Base-by-base conservation (phyloP, 1,140 invertebrate genomes). In the Diachasma alloeum region DNA sequence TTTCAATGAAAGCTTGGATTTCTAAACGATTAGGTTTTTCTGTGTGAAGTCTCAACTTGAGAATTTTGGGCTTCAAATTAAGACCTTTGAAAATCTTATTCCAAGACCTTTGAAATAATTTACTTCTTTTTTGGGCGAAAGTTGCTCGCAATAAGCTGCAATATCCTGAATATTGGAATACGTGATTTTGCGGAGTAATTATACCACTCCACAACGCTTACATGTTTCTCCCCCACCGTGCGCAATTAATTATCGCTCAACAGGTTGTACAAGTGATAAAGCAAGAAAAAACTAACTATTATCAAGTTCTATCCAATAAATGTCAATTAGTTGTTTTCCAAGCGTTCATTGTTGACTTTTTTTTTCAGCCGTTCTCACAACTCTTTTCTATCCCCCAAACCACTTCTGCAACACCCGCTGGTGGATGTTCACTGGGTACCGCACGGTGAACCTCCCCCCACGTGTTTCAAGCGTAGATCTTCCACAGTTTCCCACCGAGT, bases 401-500 rank as follows among this genome's bases (percentile, higher is more conserved):
- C 15, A n/a, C 48, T 19, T 8, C 48, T 53, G 17, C 48, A 53
- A 46, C 44, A 46, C n/a, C 11, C 44, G 44, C 10, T 31, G 31
- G 31, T 31, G 44, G 44, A 46, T 46, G 44, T 46, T 46, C 44
- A 46, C 44, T 46, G 53, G 53, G 8, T 59, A 22, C n/a, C 17
- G 53, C n/a, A 19, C n/a, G 2, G 2, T 63, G 59, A 63, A 19
- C 24, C 24, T 8, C 24, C 22, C 24, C 19, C 24, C 22, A 56
- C 59, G 24, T 63, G 59, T 63, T 26, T 26, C 8, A 10, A 63
- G 59, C 59, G 24, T 63, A 63, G 59, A 63, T 63, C 59, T 63
- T 63, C 19, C 22, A 31, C 24, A 63, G 67, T 79, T 79, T 79
- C 78, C 75, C 78, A 77, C 75, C 78, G 68, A 22, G 67, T 48